Evolutionary conservation across 2,888 invertebrate genomes (phyloP), one percentile per base, ranked within the genome.

Genomic region (Drosophila acutilabella): DNA sequence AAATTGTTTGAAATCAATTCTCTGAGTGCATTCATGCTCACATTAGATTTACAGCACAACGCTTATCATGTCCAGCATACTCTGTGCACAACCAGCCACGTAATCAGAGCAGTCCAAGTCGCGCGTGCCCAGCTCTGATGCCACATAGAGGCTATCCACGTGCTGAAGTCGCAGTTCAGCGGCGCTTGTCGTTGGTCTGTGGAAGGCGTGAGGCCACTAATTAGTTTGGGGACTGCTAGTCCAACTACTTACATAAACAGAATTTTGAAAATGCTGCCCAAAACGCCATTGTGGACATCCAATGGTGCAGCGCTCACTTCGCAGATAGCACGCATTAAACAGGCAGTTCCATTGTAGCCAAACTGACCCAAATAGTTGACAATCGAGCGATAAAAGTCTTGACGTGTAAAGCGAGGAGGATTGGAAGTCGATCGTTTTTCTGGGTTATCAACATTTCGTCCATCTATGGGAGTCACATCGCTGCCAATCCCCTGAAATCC

Each of bases 271-370:
- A 96, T 90, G 89, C 95, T 95, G 26, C 96, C 94, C 59, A 96
- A 85, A 42, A 96, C 92, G n/a, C 96, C 96, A 89, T 95, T 94
- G 82, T 94, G 85, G 33, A 62, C 81, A 60, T 90, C 87, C 59
- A 92, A 51, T 2, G 90, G 87, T 10, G 76, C 45, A 41, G 84
- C 93, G 53, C 94, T 93, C 64, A 94, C 94, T 90, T 96, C 95
- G 84, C 96, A 96, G 86, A 96, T 95, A 51, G 94, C 93, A 75
- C 95, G 93, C 71, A 95, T 92, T 66, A 96, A 92, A 89, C 96
- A 96, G 33, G 93, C 91, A 51, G 93, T 93, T 6, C 95, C 95
- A 64, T 91, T 92, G 72, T 83, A 83, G 33, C 90, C 89, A 64
- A 83, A 92, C 67, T 87, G 82, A 47, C 88, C 78, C 73, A 91